phyloP scores from a whole-genome alignment of 2,797 vertebrate species.

The Eulemur albifrons region DNA sequence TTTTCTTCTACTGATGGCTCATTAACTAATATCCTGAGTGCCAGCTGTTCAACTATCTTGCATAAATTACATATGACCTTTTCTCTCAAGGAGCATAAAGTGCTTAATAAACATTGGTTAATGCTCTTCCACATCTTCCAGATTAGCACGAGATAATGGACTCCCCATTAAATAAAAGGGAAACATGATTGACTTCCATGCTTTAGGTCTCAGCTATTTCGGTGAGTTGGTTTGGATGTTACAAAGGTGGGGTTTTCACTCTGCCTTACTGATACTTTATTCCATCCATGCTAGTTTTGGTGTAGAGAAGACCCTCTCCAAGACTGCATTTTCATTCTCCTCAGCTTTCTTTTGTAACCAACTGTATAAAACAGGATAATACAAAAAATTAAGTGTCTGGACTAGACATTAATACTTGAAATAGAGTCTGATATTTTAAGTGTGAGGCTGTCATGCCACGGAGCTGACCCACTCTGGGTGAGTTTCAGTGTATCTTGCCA shows the following conservation, averaged over 20 bases:
- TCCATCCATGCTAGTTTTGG: not conserved
- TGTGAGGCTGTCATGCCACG: not conserved
- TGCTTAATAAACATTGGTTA: conserved; percentile 47
- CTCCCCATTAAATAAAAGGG: not conserved
- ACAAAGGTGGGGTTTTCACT: not conserved
- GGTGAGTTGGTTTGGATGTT: not conserved
- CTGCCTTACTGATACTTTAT: not conserved
- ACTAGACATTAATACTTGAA: conserved; percentile 36
- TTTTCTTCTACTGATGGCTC: not conserved
- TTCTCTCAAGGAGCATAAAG: conserved; percentile 60
- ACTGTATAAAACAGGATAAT: conserved; percentile 34
- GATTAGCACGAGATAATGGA: not conserved
- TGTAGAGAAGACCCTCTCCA: not conserved
- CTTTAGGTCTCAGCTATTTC: not conserved
- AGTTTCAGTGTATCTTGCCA: conserved; percentile 51
- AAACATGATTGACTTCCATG: not conserved
- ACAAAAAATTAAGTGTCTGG: conserved; percentile 34
- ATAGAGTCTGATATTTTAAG: conserved; percentile 31
- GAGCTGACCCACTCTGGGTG: not conserved
- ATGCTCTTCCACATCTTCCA: not conserved
- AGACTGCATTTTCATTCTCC: not conserved
- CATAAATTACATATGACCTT: not conserved
- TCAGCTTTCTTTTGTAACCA: conserved; percentile 54
- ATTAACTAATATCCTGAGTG: conserved; percentile 28
- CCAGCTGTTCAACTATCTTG: not conserved